These are phyloP conservation scores for Arnoldichthys spilopterus DNA, from an alignment of 2,797 vertebrate genomes.

Conservation along the genomic window DNA sequence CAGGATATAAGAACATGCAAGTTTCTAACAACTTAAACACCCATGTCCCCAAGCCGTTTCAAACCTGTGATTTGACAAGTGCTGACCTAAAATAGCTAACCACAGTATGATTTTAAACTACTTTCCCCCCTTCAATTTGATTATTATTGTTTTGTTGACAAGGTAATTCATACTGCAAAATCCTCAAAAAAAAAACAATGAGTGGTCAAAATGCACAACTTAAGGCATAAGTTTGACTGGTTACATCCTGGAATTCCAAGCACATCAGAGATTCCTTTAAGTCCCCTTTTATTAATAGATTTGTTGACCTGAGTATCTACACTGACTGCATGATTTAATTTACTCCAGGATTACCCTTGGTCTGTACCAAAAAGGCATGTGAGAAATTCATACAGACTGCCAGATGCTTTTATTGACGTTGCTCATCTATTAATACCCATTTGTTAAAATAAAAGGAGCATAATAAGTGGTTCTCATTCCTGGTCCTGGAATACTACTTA, in stretches of 20 bases:
- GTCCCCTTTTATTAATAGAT: neutral
- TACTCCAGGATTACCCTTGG: no score
- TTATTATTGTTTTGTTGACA: neutral
- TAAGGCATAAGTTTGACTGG: neutral
- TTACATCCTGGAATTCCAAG: neutral
- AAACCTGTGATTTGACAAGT: neutral
- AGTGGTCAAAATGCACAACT: neutral
- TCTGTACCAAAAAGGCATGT: no score
- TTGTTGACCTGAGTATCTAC: neutral
- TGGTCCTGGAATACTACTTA: no score
- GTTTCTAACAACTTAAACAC: neutral
- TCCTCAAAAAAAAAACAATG: neutral
- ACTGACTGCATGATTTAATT: neutral
- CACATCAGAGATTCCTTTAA: neutral
- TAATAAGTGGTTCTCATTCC: no score
- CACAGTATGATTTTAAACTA: neutral
- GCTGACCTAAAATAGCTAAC: neutral
- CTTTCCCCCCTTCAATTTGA: neutral
- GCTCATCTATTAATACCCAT: no score
- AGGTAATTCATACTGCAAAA: neutral
- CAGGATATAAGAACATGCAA: neutral
- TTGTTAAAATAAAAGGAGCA: no score
- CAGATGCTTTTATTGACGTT: no score
- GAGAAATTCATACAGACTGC: no score
- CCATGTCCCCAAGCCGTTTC: neutral